phyloP scores from a whole-genome alignment of 2,888 invertebrate species.

The Agonopterix heracliana region DNA sequence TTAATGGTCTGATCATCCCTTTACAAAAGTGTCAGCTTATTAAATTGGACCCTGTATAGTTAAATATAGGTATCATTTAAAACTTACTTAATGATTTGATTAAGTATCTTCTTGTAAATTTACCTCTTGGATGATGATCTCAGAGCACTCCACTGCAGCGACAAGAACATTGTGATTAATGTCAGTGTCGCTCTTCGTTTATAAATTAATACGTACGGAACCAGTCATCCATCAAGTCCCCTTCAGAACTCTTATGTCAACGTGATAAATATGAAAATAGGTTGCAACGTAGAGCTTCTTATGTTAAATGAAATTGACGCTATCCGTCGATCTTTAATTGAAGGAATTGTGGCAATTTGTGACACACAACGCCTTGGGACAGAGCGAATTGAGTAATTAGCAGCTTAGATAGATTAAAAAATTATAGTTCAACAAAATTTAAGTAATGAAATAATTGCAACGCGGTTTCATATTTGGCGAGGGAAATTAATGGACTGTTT shows the following conservation, averaged over 20 bases:
- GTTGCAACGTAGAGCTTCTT: too few species aligned
- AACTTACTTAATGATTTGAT: too few species aligned
- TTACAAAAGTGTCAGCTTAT: too few species aligned
- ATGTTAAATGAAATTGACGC: conserved; percentile 18
- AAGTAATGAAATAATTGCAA: too few species aligned
- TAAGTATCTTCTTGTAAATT: background rate
- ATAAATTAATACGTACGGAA: conserved; percentile 6
- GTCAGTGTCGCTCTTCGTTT: conserved; percentile 30
- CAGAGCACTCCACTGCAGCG: conserved; percentile 13
- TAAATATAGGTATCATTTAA: too few species aligned
- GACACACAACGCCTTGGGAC: conserved; percentile 28
- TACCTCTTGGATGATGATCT: conserved; percentile 1
- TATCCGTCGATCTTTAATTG: conserved; percentile 63
- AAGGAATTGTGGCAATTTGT: conserved; percentile 57
- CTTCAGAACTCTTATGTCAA: conserved; percentile 29
- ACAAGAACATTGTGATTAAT: conserved; percentile 49
- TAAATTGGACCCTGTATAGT: too few species aligned
- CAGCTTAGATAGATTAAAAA: too few species aligned
- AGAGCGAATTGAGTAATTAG: conserved; percentile 60
- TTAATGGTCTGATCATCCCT: too few species aligned
- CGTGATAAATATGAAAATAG: conserved; percentile 54
- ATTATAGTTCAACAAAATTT: too few species aligned
- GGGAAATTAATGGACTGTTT: too few species aligned
- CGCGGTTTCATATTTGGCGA: too few species aligned
- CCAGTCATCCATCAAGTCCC: conserved; percentile 9